Conservation (phyloP, 2,113 vertebrate species). For the Tiliqua scincoides region DNA sequence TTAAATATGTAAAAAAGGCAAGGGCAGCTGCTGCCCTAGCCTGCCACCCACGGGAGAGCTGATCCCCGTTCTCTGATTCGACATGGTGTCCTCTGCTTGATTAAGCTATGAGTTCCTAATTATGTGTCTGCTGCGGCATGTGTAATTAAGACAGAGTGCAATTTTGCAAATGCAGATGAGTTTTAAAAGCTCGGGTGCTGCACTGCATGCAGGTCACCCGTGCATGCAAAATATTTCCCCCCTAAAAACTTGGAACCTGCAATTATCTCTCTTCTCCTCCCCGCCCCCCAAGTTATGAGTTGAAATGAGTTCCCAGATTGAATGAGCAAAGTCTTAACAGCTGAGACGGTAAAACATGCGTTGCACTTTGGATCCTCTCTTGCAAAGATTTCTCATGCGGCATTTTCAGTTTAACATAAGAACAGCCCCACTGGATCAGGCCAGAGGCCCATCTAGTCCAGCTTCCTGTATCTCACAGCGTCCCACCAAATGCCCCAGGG, state of each 20-base stretch:
- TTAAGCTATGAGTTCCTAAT: not conserved
- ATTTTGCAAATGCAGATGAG: not conserved
- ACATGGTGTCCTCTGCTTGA: not conserved
- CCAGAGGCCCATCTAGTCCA: too few relatives aligned
- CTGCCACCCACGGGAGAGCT: not conserved
- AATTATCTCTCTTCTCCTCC: not conserved
- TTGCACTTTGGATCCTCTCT: not conserved
- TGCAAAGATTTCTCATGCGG: not conserved
- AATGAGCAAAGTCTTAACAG: not conserved
- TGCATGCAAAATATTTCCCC: not conserved
- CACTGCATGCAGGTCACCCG: not conserved
- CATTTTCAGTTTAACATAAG: conserved; percentile 1
- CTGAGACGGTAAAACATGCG: not conserved
- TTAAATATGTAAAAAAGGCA: too few relatives aligned
- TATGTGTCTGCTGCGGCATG: not conserved
- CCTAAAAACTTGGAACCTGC: not conserved
- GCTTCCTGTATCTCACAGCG: too few relatives aligned
- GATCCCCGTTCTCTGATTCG: not conserved
- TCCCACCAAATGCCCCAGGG: too few relatives aligned
- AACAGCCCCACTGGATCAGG: too few relatives aligned
- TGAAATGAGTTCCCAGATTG: not conserved
- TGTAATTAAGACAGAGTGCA: conserved; percentile 10
- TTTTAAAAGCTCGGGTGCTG: not conserved
- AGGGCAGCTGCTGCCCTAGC: too few relatives aligned
- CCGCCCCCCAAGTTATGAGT: not conserved